phyloP scores from a whole-genome alignment of 2,888 invertebrate genomes.

The Cantharis rustica region DNA sequence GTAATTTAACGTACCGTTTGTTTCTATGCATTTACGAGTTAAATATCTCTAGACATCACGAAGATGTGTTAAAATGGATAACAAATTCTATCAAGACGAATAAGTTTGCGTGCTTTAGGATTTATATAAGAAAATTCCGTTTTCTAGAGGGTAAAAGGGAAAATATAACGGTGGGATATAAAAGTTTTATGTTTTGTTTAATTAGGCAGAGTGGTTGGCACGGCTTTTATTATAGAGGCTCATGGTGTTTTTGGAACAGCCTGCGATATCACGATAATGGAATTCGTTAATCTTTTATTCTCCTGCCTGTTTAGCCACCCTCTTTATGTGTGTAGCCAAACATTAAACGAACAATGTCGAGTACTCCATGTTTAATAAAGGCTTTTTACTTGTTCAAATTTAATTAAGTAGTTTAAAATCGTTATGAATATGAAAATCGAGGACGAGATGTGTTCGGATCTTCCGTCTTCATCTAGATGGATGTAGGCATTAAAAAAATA shows the following conservation, averaged over 20 bases:
- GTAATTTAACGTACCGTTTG: slow-evolving; percentile 4
- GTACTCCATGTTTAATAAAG: slow-evolving; percentile 15
- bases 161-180: slow-evolving; percentile 32
- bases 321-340: slow-evolving; percentile 20
- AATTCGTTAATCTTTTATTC: slow-evolving; percentile 33
- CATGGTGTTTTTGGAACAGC: slow-evolving; percentile 30
- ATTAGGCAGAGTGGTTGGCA: slow-evolving; percentile 34
- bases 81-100: slow-evolving; percentile 23
- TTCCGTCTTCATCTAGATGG: background rate
- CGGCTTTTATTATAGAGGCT: slow-evolving; percentile 30
- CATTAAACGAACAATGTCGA: slow-evolving; percentile 14
- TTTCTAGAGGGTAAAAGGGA: slow-evolving; percentile 9
- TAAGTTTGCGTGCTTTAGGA: slow-evolving; percentile 22
- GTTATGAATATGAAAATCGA: background rate
- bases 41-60: slow-evolving; percentile 20
- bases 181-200: slow-evolving; percentile 34
- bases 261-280: slow-evolving; percentile 33
- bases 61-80: slow-evolving; percentile 12
- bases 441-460: background rate
- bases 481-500: background rate
- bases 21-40: slow-evolving; percentile 7
- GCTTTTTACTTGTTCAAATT: slow-evolving; percentile 16
- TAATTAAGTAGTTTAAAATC: slow-evolving; percentile 13
- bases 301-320: slow-evolving; percentile 20
- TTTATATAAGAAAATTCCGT: slow-evolving; percentile 25